Base-by-base conservation (phyloP, 2,113 vertebrate species). In the Zootoca vivipara region DNA sequence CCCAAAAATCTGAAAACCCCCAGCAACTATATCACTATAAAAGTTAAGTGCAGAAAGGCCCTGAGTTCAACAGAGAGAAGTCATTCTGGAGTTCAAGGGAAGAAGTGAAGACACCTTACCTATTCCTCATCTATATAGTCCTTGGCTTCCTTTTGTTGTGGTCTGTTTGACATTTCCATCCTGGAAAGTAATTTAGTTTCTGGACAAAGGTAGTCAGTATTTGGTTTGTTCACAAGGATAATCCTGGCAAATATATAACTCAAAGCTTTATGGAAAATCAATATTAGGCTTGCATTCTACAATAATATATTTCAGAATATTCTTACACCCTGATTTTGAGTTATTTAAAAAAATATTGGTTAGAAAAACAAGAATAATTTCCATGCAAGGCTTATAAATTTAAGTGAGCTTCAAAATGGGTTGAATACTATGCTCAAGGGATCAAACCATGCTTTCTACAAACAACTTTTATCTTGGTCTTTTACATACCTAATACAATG, bases 381-480 rank as follows among this genome's bases (percentile, higher is more conserved):
- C 20, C 12, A 13, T n/a, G 38, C n/a, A 58, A 74, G 7, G 33
- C 33, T 42, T 77, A 64, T 65, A 42, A 65, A n/a, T 65, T 77
- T 40, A 28, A 5, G 35, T 52, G 5, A 64, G 7, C 35, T n/a
- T 78, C 64, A 85, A 94, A 87, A 89, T 92, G 80, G 78, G 82
- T 74, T 12, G 69, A 88, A 87, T 85, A 65, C 73, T 88, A 8
- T 91, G 75, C 77, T 87, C 58, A 86, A 26, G 22, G 75, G 69
- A 78, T 82, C 89, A 92, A 95, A 42, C 77, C 80, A 77, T 92
- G 82, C 85, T 90, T 80, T 85, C 80, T 85, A 42, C 42, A 64
- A 93, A 72, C 78, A 85, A 87, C 90, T 93, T 92, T 95, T 91
- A 92, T 80, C 92, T 88, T 91, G 90, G 83, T 89, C 87, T 83